These are phyloP conservation scores for Subacronicta megacephala DNA, from an alignment of 2,888 invertebrate genomes.

Conservation along the genomic window DNA sequence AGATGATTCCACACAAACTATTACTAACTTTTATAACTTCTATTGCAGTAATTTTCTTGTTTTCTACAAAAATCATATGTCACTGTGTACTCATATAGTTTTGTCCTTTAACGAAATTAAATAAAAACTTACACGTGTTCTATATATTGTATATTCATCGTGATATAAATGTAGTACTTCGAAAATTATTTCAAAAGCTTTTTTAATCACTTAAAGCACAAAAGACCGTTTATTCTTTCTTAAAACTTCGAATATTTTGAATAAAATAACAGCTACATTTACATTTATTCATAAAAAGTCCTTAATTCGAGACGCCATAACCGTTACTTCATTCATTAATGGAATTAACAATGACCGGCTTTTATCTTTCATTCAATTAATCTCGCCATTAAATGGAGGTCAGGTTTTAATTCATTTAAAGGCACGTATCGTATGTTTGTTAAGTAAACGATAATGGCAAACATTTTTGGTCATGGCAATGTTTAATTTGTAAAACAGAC, in stretches of 20 bases:
- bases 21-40: slow-evolving; percentile 29
- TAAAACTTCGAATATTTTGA: slow-evolving; percentile 23
- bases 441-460: slow-evolving; percentile 41
- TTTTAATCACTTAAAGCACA: slow-evolving; percentile 9
- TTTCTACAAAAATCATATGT: slow-evolving; percentile 14
- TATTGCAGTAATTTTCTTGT: slow-evolving; percentile 29
- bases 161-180: too few species aligned
- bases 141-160: too few species aligned
- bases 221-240: slow-evolving; percentile 9
- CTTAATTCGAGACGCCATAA: slow-evolving; percentile 55
- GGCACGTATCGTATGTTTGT: slow-evolving; percentile 38
- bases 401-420: slow-evolving; percentile 60
- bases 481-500: slow-evolving; percentile 45
- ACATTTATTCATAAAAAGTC: slow-evolving; percentile 50
- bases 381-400: slow-evolving; percentile 61
- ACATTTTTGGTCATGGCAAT: slow-evolving; percentile 40
- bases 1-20: slow-evolving; percentile 18
- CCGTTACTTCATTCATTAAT: slow-evolving; percentile 59
- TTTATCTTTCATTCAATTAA: slow-evolving; percentile 74
- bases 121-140: too few species aligned
- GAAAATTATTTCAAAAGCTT: too few species aligned
- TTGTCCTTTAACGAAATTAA: not conserved
- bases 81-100: not conserved
- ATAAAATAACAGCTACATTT: slow-evolving; percentile 30
- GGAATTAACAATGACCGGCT: slow-evolving; percentile 64